phyloP scores from a whole-genome alignment of 2,113 vertebrate species.

The pig (Sus scrofa) region T2T-Sscrofa CM000825.6:60279501-60280000 shows the following conservation, averaged over 20 bases:
- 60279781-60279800: neutral
- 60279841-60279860: neutral
- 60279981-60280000: slow-evolving; percentile 69
- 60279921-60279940: neutral
- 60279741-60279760: neutral
- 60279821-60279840: neutral
- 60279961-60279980: slow-evolving; percentile 75
- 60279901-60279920: neutral
- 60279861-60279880: neutral
- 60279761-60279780: rapidly evolving
- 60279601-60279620: neutral
- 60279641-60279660: neutral
- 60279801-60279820: too few relatives aligned
- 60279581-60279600: neutral
- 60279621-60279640: neutral
- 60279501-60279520: too few relatives aligned
- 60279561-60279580: too few relatives aligned
- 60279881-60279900: neutral
- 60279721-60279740: neutral
- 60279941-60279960: neutral
- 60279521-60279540: too few relatives aligned
- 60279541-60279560: too few relatives aligned
- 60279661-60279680: neutral
- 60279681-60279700: rapidly evolving
- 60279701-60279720: neutral